Evolutionary conservation across 1,140 invertebrate genomes (phyloP).

Genomic region (Atta colombica): DNA sequence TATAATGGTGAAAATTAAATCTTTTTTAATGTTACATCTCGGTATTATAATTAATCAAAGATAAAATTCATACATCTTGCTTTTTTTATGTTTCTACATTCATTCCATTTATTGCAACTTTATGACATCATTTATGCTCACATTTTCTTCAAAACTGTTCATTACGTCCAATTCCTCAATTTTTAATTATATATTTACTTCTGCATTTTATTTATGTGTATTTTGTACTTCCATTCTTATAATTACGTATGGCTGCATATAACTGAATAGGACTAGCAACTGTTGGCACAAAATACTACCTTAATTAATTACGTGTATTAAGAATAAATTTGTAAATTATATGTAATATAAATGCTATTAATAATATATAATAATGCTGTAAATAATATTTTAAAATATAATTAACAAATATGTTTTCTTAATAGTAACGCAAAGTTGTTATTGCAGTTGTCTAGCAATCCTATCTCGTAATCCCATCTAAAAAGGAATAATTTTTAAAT

Average conservation of each 20-base stretch:
- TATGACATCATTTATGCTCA: too few species aligned
- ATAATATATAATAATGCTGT: neutral
- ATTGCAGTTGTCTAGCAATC: conserved; percentile 23
- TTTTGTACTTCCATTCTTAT: neutral
- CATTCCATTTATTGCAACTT: neutral
- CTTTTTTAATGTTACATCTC: neutral
- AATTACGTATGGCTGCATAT: neutral
- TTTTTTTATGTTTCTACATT: neutral
- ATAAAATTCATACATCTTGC: neutral
- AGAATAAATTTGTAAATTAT: conserved; percentile 16
- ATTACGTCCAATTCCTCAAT: conserved; percentile 29
- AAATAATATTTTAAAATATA: neutral
- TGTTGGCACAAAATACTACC: neutral
- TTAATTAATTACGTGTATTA: neutral
- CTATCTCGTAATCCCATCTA: neutral
- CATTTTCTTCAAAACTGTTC: neutral
- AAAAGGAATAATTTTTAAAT: conserved; percentile 22
- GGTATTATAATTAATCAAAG: neutral
- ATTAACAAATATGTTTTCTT: neutral
- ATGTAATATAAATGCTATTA: neutral
- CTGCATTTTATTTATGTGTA: neutral
- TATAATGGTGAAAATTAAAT: neutral
- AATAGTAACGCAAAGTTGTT: conserved; percentile 10
- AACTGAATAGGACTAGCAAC: conserved; percentile 28
- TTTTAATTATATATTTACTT: neutral